Percentiles rank a stretch among this genome's conserved stretches.
Conservation (phyloP, 2,888 invertebrate genomes). For the Plebejus argus region DNA sequence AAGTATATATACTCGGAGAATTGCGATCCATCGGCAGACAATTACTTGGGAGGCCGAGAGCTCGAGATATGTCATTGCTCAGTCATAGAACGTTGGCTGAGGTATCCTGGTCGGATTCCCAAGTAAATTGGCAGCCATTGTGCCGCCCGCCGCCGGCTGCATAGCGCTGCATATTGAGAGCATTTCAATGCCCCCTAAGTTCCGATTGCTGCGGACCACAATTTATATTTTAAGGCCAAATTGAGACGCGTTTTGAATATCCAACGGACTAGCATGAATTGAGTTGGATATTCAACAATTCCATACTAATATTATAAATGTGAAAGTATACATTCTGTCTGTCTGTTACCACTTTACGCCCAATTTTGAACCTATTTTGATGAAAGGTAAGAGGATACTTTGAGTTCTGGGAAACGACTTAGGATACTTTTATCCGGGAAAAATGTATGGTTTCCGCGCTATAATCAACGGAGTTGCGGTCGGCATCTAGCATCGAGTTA, state of each 20-base stretch:
- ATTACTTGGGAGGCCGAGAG: constrained; percentile 1
- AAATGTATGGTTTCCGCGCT: too few species aligned
- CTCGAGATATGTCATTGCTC: constrained; percentile 40
- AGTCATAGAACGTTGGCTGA: constrained; percentile 45
- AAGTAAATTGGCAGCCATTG: constrained; percentile 72
- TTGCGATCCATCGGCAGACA: not conserved
- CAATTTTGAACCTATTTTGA: too few species aligned
- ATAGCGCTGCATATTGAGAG: constrained; percentile 63
- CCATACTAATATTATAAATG: too few species aligned
- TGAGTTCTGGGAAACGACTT: too few species aligned
- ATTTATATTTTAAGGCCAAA: constrained; percentile 33
- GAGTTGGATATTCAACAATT: not conserved
- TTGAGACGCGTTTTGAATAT: constrained; percentile 5
- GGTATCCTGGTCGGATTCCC: constrained; percentile 68
- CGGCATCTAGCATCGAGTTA: too few species aligned
- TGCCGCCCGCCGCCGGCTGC: constrained; percentile 58
- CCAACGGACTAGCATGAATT: not conserved
- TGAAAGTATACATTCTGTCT: too few species aligned
- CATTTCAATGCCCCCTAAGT: constrained; percentile 69
- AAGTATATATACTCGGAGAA: not conserved
- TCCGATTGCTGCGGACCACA: constrained; percentile 56
- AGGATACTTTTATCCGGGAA: too few species aligned
- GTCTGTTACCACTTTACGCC: too few species aligned
- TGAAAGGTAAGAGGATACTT: too few species aligned
- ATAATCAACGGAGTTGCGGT: too few species aligned